Evolutionary conservation across 2,888 invertebrate genomes (phyloP).

Genomic region (Troides oblongomaculatus): DNA sequence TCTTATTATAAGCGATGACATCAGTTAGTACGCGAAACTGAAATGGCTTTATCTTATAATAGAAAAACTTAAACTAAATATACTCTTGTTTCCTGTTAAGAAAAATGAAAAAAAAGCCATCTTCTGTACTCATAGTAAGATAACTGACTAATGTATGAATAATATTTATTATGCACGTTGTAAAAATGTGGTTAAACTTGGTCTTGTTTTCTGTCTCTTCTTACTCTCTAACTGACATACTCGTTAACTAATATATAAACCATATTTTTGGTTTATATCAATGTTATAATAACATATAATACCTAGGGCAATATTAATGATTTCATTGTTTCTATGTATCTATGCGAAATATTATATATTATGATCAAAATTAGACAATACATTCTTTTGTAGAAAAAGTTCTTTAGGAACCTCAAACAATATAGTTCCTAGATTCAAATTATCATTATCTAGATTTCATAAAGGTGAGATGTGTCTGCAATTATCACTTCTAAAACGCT

Average conservation of each 20-base stretch:
- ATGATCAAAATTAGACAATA: too few relatives aligned
- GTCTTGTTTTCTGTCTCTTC: too few relatives aligned
- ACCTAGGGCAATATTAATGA: background rate
- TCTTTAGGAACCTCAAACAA: too few relatives aligned
- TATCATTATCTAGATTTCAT: background rate
- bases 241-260: too few relatives aligned
- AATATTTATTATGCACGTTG: background rate
- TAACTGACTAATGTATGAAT: background rate
- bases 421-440: too few relatives aligned
- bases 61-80: constrained; percentile 4
- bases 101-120: background rate
- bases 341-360: background rate
- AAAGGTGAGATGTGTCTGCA: background rate
- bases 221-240: too few relatives aligned
- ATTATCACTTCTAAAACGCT: background rate
- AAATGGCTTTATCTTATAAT: constrained; percentile 4
- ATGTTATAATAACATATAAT: background rate
- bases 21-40: constrained; percentile 6
- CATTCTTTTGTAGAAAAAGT: too few relatives aligned
- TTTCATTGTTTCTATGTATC: background rate
- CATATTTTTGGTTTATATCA: background rate
- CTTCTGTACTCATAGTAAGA: background rate
- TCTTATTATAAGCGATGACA: constrained; percentile 8
- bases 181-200: too few relatives aligned
- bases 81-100: background rate